Evolutionary conservation across 2,113 vertebrate species (phyloP), one percentile per base, ranked within the genome.

Genomic region (Semicossyphus pulcher): DNA sequence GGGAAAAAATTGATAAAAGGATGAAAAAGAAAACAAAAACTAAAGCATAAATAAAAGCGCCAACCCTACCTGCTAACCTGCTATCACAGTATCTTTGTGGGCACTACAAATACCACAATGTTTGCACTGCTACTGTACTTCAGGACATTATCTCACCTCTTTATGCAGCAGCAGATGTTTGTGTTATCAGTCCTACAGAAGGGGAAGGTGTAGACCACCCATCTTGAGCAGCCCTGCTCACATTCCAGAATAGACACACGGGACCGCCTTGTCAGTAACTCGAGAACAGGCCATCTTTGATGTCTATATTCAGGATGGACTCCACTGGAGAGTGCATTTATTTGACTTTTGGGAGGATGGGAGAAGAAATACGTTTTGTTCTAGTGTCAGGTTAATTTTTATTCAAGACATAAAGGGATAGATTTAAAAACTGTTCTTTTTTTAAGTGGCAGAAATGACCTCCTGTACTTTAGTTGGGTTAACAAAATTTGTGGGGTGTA

Each of bases 221-320:
- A 75, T 68, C 41, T 45, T 16, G 68, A 74, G 23, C 37, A 36
- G 65, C 11, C 28, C 41, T 52, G 11, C 69, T 62, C 51, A 88
- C 76, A 91, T 88, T 90, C 86, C 88, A 78, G 34, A 28, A 29
- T 63, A 70, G 48, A 85, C 79, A 66, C 76, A 58, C 2, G 18
- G 59, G 63, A 72, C 8, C 21, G 31, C 48, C 79, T 56, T 52
- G 44, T 72, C 72, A 78, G 86, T 80, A 89, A 89, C 76, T 5
- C 44, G 87, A 89, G 78, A 86, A 36, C 63, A 67, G 66, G 69
- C 28, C 72, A 58, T 49, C 78, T 80, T 79, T 89, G 66, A 91
- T 81, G 83, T 86, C 81, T 85, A 78, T 80, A 87, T 88, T 67
- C 78, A 86, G 81, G 66, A 34, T 69, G 31, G 21, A 62, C 47